A percentile compares a stretch with the other conserved stretches of the same genome.
Evolutionary conservation across 2,888 invertebrate species (phyloP).

Genomic region (Anticlea derivata): DNA sequence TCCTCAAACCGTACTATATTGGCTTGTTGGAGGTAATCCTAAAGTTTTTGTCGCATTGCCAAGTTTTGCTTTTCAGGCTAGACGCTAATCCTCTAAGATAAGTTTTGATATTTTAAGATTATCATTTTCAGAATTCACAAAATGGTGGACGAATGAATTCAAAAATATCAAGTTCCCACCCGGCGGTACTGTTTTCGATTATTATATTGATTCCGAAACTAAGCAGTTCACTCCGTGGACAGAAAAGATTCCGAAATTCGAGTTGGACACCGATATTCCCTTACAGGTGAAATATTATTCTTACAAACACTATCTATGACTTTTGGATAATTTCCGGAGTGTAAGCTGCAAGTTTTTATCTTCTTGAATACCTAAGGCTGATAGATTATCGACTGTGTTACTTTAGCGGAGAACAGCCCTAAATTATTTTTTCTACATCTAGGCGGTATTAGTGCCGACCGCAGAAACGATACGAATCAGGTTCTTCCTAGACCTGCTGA

Average conservation of each 20-base stretch:
- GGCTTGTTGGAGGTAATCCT: no score
- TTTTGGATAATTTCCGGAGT: no score
- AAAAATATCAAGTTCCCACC: constrained; percentile 96
- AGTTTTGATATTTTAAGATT: no score
- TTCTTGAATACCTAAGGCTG: no score
- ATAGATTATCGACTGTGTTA: no score
- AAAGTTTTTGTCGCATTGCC: no score
- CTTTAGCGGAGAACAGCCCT: background rate
- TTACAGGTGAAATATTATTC: constrained; percentile 90
- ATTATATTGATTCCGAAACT: constrained; percentile 94
- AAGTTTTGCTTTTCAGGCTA: no score
- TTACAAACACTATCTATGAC: background rate
- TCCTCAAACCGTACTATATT: no score
- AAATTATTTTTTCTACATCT: constrained; percentile 3
- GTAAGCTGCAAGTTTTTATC: no score
- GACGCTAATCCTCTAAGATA: no score
- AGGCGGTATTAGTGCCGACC: constrained; percentile 95
- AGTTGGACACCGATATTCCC: constrained; percentile 95
- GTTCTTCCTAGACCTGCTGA: constrained; percentile 94
- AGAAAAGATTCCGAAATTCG: constrained; percentile 94
- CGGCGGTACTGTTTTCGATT: constrained; percentile 97
- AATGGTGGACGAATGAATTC: constrained; percentile 99
- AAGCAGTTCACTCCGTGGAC: constrained; percentile 96
- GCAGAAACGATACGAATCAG: constrained; percentile 95
- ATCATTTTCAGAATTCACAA: constrained; percentile 91